Evolutionary conservation across 2,797 vertebrate species (phyloP).

Genomic region (Pipistrellus pipistrellus): DNA sequence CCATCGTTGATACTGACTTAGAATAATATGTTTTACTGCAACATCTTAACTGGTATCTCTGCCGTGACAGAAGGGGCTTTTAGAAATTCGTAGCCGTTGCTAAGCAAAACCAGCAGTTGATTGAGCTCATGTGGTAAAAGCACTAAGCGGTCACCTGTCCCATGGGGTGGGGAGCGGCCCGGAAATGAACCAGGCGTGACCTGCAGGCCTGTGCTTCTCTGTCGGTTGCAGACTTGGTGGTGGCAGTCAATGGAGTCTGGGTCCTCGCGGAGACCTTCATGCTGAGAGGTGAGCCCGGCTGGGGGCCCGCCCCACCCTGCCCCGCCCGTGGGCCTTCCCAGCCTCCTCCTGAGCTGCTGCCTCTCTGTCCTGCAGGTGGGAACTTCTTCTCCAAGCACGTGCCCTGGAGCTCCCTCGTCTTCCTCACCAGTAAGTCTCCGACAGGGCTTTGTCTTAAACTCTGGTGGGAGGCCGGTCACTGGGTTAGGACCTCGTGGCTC

Average conservation of each 20-base stretch:
- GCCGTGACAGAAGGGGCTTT: neutral
- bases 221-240: slow-evolving; percentile 92
- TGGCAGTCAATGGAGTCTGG: slow-evolving; percentile 97
- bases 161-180: fast-evolving
- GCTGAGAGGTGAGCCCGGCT: slow-evolving; percentile 91
- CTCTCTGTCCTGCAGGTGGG: slow-evolving; percentile 89
- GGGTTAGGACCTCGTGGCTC: neutral
- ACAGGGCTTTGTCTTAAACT: neutral
- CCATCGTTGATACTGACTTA: neutral
- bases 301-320: fast-evolving
- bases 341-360: neutral
- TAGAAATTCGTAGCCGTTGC: neutral
- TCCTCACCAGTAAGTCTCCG: slow-evolving; percentile 95
- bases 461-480: neutral
- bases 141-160: fast-evolving
- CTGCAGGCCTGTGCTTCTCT: neutral
- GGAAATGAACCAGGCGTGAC: neutral
- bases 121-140: neutral
- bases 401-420: slow-evolving; percentile 97
- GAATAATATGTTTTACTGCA: neutral
- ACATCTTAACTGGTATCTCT: neutral
- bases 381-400: slow-evolving; percentile 94
- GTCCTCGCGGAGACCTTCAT: slow-evolving; percentile 97
- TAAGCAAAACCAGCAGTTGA: neutral
- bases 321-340: fast-evolving